A percentile compares a stretch with the other conserved stretches of the same genome.
Evolutionary conservation across 2,113 vertebrate genomes (phyloP).

Genomic region (Chionomys nivalis): DNA sequence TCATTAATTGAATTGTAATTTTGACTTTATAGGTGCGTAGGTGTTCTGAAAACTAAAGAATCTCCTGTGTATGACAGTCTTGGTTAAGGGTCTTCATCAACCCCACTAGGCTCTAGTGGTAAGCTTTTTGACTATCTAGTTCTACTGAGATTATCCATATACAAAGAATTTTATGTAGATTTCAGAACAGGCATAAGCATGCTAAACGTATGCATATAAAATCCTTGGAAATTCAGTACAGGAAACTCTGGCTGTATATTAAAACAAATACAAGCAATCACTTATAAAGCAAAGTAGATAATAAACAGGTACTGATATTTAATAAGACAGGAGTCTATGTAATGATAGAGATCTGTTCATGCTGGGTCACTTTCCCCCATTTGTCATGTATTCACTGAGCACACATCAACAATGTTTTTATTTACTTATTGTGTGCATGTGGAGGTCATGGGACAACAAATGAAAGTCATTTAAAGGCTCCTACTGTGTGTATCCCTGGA

Average conservation of each 20-base stretch:
- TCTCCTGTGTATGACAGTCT: not conserved
- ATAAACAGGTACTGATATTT: not conserved
- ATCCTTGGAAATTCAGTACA: not conserved
- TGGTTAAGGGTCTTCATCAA: not conserved
- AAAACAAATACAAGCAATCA: conserved; percentile 14
- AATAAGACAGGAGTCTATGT: not conserved
- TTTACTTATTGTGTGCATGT: not conserved
- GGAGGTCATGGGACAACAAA: not conserved
- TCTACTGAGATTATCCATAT: not conserved
- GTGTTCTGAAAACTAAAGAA: not conserved
- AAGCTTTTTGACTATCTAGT: not conserved
- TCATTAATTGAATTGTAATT: not conserved
- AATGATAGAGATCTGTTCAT: not conserved
- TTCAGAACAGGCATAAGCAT: conserved; percentile 14
- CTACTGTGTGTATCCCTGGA: not conserved
- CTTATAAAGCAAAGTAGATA: not conserved
- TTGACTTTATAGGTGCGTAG: not conserved
- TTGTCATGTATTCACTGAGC: not conserved
- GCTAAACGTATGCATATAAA: not conserved
- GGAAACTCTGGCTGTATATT: not conserved
- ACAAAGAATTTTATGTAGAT: not conserved
- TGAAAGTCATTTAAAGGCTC: not conserved
- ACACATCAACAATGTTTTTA: not conserved
- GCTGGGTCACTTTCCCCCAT: not conserved
- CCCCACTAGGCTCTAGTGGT: not conserved